phyloP scores from a whole-genome alignment of 2,888 invertebrate genomes.

The Cristatella mucedo region DNA sequence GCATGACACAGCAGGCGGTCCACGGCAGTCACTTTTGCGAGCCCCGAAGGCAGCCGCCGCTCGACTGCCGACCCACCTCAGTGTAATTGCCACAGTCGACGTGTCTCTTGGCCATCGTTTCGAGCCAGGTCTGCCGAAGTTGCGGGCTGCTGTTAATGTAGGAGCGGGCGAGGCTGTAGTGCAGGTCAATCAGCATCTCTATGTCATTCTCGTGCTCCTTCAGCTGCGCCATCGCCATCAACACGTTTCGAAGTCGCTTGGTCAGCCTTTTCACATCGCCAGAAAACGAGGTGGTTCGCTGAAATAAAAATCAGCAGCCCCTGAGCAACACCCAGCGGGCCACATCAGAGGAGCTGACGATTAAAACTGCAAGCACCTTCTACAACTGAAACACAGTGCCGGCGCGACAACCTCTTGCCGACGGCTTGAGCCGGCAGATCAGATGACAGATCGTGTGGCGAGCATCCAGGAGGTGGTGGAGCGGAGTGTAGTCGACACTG shows the following conservation, averaged over 20 bases:
- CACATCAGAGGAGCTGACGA: too few relatives aligned
- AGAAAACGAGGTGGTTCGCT: conserved; percentile 51
- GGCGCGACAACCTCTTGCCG: too few relatives aligned
- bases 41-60: too few relatives aligned
- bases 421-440: too few relatives aligned
- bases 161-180: conserved; percentile 76
- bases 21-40: too few relatives aligned
- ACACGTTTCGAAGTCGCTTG: conserved; percentile 75
- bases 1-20: too few relatives aligned
- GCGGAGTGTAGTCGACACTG: too few relatives aligned
- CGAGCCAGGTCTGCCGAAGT: conserved; percentile 82
- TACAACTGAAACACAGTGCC: too few relatives aligned
- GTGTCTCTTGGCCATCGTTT: conserved; percentile 73
- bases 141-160: conserved; percentile 70
- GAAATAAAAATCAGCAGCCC: conserved; percentile 11
- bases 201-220: conserved; percentile 76
- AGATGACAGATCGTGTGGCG: too few relatives aligned
- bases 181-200: conserved; percentile 73
- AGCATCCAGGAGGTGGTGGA: too few relatives aligned
- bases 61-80: conserved; percentile 49
- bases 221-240: conserved; percentile 84
- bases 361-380: too few relatives aligned
- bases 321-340: conserved; percentile 9
- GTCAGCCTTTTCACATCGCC: conserved; percentile 82
- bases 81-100: conserved; percentile 65